These are phyloP conservation scores for Macrophya annulata DNA, from an alignment of 2,888 invertebrate genomes.

Conservation along the genomic window DNA sequence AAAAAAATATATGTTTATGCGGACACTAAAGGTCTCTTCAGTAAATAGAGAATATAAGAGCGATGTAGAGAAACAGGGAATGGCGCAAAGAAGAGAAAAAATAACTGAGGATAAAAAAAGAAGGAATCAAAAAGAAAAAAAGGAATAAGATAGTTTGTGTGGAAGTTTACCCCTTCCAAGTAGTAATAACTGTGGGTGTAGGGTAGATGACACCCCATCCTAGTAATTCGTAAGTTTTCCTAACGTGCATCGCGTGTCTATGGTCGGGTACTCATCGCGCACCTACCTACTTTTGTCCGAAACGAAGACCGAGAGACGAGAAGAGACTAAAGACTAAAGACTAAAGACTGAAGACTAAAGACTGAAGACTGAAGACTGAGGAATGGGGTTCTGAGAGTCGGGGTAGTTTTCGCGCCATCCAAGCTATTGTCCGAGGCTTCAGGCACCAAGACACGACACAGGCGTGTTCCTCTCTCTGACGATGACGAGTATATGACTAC, in stretches of 20 bases:
- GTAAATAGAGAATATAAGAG: neutral
- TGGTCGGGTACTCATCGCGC: constrained; percentile 6
- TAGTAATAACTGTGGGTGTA: neutral
- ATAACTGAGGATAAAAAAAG: neutral
- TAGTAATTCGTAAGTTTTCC: neutral
- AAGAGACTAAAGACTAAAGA: constrained; percentile 57
- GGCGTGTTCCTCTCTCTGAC: constrained; percentile 64
- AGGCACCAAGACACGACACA: constrained; percentile 72
- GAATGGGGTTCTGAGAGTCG: constrained; percentile 59
- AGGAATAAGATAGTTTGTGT: neutral
- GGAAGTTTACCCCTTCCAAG: neutral
- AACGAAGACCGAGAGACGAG: constrained; percentile 16
- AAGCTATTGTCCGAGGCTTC: constrained; percentile 72
- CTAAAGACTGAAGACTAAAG: constrained; percentile 57
- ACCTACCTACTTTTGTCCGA: neutral
- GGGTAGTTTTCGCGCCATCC: constrained; percentile 72
- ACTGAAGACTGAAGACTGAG: constrained; percentile 59
- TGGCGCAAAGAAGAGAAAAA: neutral
- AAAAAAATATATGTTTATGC: too few relatives aligned
- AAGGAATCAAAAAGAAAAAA: neutral
- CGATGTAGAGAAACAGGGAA: neutral
- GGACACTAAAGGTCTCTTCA: neutral
- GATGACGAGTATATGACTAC: constrained; percentile 66
- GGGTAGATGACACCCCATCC: neutral
- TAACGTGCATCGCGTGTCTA: constrained; percentile 12